Conservation (phyloP, 2,797 vertebrate species). For the Avahi laniger region DNA sequence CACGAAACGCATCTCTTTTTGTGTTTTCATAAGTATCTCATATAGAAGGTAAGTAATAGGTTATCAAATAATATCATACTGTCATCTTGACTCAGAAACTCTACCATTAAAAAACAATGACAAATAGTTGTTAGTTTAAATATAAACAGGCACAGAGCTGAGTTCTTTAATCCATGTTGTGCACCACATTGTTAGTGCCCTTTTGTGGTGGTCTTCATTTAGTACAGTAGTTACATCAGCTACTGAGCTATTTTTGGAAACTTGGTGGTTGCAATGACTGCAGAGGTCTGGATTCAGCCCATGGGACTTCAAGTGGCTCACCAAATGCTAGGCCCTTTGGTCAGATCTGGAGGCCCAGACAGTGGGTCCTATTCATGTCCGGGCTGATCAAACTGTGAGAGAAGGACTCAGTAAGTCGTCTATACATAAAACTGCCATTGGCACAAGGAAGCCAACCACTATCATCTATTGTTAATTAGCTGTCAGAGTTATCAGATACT, state of each 20-base stretch:
- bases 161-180: background rate
- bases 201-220: background rate
- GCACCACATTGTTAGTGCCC: accelerated
- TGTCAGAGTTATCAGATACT: background rate
- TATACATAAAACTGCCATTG: background rate
- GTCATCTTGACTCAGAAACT: background rate
- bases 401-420: background rate
- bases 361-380: background rate
- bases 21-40: background rate
- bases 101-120: background rate
- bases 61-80: background rate
- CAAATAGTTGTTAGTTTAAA: background rate
- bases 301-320: background rate
- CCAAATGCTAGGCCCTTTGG: background rate
- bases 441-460: background rate
- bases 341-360: background rate
- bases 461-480: background rate
- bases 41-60: background rate
- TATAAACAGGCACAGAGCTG: background rate
- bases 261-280: background rate
- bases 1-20: background rate
- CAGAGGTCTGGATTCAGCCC: background rate
- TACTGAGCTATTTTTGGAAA: background rate
- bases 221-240: too few species aligned
- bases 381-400: background rate